A percentile compares a stretch with the other conserved stretches of the same genome.
phyloP scores from a whole-genome alignment of 2,113 vertebrate species.

The Forbesichthys agassizii region DNA sequence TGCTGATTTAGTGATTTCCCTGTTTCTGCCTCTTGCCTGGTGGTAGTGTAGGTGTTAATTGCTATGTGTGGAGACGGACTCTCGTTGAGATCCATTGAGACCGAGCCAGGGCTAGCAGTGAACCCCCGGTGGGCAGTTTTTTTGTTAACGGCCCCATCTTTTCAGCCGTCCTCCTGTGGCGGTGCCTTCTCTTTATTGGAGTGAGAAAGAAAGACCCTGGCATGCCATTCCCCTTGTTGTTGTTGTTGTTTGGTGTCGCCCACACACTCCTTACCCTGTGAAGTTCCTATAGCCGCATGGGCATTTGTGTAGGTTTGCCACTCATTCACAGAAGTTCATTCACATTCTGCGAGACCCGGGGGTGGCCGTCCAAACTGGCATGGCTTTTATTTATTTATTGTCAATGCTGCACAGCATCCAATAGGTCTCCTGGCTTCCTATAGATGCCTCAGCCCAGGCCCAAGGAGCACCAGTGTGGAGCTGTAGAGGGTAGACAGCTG shows the following conservation, averaged over 20 bases:
- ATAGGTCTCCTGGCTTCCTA: conserved; percentile 58
- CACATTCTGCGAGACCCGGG: conserved; percentile 75
- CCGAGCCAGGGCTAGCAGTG: conserved; percentile 33
- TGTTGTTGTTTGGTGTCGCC: conserved; percentile 70
- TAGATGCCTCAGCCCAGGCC: conserved; percentile 50
- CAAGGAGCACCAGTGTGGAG: conserved; percentile 41
- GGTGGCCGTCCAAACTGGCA: conserved; percentile 72
- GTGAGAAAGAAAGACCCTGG: conserved; percentile 51
- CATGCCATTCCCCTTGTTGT: conserved; percentile 57
- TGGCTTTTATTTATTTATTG: conserved; percentile 50
- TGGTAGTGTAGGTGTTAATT: conserved; percentile 76
- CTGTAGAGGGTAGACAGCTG: conserved; percentile 49
- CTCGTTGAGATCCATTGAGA: conserved; percentile 58
- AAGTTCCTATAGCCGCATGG: conserved; percentile 62
- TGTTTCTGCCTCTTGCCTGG: conserved; percentile 42
- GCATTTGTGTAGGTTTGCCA: conserved; percentile 74
- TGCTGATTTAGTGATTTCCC: conserved; percentile 69
- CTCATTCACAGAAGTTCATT: conserved; percentile 77
- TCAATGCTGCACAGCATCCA: conserved; percentile 58
- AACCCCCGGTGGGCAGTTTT: conserved; percentile 48
- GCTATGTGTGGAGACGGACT: conserved; percentile 59
- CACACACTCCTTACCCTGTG: conserved; percentile 61
- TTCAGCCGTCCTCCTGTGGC: conserved; percentile 53
- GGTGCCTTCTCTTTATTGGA: conserved; percentile 49
- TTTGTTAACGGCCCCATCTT: conserved; percentile 61